Base-by-base conservation (phyloP, 2,113 vertebrate species). In the Tupaia tana region DNA sequence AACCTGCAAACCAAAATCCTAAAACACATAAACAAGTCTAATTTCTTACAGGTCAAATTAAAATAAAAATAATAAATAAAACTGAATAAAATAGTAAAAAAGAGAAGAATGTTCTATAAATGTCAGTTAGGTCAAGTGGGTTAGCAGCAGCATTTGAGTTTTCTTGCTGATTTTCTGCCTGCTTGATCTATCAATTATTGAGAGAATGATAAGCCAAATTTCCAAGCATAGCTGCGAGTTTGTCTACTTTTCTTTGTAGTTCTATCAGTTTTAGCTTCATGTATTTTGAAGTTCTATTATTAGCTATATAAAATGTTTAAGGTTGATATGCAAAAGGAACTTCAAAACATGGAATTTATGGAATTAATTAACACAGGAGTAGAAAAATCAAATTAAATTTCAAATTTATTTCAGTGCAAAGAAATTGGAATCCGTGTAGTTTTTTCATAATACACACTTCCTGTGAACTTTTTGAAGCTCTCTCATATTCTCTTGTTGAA, bases 1-100 rank as follows among this genome's bases (percentile, higher is more conserved):
- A 75, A 13, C 25, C 66, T 84, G 29, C 66, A 97, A 84, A 78
- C 27, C 58, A 70, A 95, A 85, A 94, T 79, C 96, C 43, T 52
- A 95, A 96, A 92, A 74, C 34, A 34, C 19, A 31, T 52, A 7
- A 85, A 59, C 15, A 81, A 94, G 27, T 31, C 58, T 75, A 24
- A 89, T 69, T 85, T 95, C 80, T 89, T 16, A 13, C 75, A 96
- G 70, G 61, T 79, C 56, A 93, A 9, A 43, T 43, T 43, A 43
- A 43, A 43, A 43, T 43, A 43, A 43, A 43, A 43, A 43, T 43
- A 43, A 43, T 43, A 43, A 43, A 43, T 43, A 43, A 43, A 43
- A 43, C 43, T 43, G 43, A 43, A 43, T 43, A 43, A 43, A 43
- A 43, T 43, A 43, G 6, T 43, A 43, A 43, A 43, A 43, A 43